These are phyloP conservation scores for Auanema sp. DNA, from an alignment of 2,888 invertebrate genomes.

Conservation along the genomic window DNA sequence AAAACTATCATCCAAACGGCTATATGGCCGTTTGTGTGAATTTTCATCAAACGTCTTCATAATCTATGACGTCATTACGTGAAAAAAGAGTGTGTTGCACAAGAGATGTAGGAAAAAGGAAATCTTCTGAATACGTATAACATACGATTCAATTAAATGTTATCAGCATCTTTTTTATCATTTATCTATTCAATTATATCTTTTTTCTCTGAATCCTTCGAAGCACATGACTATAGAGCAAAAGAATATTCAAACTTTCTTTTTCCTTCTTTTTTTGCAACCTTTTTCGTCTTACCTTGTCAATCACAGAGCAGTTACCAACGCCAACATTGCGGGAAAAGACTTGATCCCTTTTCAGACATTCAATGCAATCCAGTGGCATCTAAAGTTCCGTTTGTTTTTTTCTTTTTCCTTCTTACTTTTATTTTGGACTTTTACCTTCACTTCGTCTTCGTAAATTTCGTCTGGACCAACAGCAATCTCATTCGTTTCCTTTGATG, in stretches of 20 bases:
- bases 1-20: no score
- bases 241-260: background rate
- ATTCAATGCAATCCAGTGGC: conserved; percentile 24
- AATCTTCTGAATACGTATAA: no score
- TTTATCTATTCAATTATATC: no score
- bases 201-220: no score
- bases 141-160: no score
- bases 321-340: conserved; percentile 44
- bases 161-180: no score
- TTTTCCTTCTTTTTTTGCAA: no score
- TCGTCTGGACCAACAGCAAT: conserved; percentile 25
- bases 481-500: conserved; percentile 21
- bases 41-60: no score
- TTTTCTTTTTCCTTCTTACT: background rate
- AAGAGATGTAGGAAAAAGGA: no score
- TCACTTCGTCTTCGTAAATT: conserved; percentile 12
- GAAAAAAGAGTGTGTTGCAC: no score
- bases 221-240: background rate
- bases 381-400: background rate
- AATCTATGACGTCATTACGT: no score
- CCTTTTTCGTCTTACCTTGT: conserved; percentile 25
- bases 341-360: conserved; percentile 24
- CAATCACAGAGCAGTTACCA: conserved; percentile 35
- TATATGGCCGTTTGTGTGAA: no score
- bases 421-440: background rate